Evolutionary conservation across 2,888 invertebrate species (phyloP), one percentile per base, ranked within the genome.

Genomic region (Hypena proboscidalis): DNA sequence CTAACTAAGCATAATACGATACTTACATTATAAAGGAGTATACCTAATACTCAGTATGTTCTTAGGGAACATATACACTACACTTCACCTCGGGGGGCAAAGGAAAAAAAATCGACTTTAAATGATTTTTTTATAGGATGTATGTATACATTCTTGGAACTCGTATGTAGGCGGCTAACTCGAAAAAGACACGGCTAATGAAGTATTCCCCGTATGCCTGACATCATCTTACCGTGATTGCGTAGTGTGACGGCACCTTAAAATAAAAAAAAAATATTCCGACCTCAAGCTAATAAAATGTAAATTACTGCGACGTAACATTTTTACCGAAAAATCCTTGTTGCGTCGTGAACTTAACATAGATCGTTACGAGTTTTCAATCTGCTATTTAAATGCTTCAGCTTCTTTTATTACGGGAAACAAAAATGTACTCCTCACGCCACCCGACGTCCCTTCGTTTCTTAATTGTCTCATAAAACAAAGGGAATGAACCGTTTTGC

Each of bases 391-490:
- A 80, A 81, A 82, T 76, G 68, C 63, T 70, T 56, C 48, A 63
- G 64, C 68, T 75, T 73, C 71, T 77, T 81, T 82, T 80, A 76
- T 78, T 74, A 71, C 70, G 57, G 51, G 48, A 62, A 71, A 73
- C 70, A 77, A 77, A 80, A 77, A 78, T 77, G 70, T 77, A 77
- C 77, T 76, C 72, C 72, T 71, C 58, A 64, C 69, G 63, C 73
- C 69, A 64, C 66, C 68, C 66, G 67, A 58, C 69, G 71, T 73
- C 77, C 74, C 72, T 74, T 66, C 67, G 71, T 65, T 67, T 77
- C 78, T 80, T 82, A 80, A 81, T 81, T 81, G 78, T 83, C 81
- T 74, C 80, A 78, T 83, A 81, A 83, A 84, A 83, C 80, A 83
- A 80, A 78, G 72, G 65, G 79, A 80, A 83, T 78, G 74, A 81